A percentile compares a stretch with the other conserved stretches of the same genome.
Evolutionary conservation across 2,797 vertebrate species (phyloP).

Genomic region (Anas bahamensis): DNA sequence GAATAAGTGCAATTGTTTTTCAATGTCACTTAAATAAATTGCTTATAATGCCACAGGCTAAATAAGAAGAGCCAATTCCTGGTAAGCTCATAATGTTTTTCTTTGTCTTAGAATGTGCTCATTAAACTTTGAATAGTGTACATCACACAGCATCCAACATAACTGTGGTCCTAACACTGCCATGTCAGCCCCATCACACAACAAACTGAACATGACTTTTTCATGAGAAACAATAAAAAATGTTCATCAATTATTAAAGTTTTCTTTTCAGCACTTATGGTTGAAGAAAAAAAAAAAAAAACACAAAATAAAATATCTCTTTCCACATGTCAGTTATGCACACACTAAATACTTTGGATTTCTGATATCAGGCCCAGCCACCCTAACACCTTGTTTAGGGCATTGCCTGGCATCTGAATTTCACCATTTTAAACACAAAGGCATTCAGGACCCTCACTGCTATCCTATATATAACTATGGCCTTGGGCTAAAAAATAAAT

Average conservation of each 20-base stretch:
- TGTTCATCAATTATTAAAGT: conserved; percentile 73
- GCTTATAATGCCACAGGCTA: not conserved
- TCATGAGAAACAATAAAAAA: conserved; percentile 73
- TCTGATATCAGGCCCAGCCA: not conserved
- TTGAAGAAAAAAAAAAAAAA: not conserved
- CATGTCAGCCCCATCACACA: conserved; percentile 32
- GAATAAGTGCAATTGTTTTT: not conserved
- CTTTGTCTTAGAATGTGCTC: conserved; percentile 50
- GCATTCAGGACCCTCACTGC: not conserved
- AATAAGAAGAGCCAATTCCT: conserved; percentile 21
- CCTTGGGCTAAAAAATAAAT: not conserved
- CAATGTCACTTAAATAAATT: not conserved
- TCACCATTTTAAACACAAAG: not conserved
- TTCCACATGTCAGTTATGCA: not conserved
- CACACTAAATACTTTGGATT: not conserved
- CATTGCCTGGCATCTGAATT: not conserved
- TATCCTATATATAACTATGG: not conserved
- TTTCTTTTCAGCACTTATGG: conserved; percentile 7
- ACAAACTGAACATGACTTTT: conserved; percentile 70
- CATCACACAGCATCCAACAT: not conserved
- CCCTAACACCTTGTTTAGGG: not conserved
- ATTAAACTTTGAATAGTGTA: conserved; percentile 69
- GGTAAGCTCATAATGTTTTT: conserved; percentile 1
- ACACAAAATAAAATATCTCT: not conserved
- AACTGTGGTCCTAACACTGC: not conserved